A percentile compares a stretch with the other conserved stretches of the same genome.
phyloP scores from a whole-genome alignment of 1,140 invertebrate genomes.

The Meloidogyne hapla region DNA sequence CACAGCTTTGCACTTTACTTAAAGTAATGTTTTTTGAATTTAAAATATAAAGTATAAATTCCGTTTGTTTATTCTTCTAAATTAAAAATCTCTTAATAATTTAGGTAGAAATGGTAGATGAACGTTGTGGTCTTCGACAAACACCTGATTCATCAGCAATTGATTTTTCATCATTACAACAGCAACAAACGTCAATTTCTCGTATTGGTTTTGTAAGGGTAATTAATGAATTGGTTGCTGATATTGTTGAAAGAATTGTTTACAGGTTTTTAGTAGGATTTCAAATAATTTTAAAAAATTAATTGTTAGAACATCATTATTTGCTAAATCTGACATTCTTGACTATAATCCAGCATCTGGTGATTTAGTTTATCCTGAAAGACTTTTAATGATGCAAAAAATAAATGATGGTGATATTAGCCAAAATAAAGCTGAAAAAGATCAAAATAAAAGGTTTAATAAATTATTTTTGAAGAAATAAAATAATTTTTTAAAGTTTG shows the following conservation, averaged over 20 bases:
- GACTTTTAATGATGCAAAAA: constrained; percentile 86
- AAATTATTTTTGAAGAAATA: not conserved
- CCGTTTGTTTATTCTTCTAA: too few species aligned
- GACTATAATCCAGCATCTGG: constrained; percentile 79
- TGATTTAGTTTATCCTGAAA: constrained; percentile 94
- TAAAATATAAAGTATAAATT: too few species aligned
- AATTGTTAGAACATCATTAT: constrained; percentile 75
- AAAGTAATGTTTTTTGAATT: constrained; percentile 61
- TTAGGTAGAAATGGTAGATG: constrained; percentile 84
- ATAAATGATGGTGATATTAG: constrained; percentile 43
- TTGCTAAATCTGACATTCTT: constrained; percentile 85
- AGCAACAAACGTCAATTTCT: constrained; percentile 57
- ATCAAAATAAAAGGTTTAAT: not conserved
- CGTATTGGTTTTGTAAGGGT: constrained; percentile 74
- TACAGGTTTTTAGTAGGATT: constrained; percentile 70
- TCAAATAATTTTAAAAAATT: not conserved
- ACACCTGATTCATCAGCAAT: constrained; percentile 63
- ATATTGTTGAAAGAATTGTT: constrained; percentile 92
- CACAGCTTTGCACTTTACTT: constrained; percentile 90
- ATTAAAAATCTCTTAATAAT: too few species aligned
- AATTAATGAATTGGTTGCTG: constrained; percentile 83
- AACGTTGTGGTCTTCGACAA: constrained; percentile 75
- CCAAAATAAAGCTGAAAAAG: not conserved
- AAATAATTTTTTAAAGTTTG: not conserved
- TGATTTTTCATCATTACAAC: constrained; percentile 68